Evolutionary conservation across 2,113 vertebrate genomes (phyloP).

Genomic region (Ceuthmochares aereus): DNA sequence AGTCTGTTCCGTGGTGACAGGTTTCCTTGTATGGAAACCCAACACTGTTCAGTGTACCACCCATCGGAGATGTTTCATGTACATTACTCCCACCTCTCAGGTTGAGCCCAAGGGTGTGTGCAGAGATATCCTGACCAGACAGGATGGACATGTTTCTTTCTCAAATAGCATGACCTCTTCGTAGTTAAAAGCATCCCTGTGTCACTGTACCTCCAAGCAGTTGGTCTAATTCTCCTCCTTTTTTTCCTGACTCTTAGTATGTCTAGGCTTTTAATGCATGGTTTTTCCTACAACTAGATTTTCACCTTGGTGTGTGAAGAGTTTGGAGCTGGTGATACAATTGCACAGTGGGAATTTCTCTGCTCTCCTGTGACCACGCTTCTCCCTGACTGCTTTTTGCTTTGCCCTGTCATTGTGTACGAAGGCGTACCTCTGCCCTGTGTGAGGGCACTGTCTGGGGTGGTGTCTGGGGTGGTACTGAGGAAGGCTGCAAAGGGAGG

Average conservation of each 20-base stretch:
- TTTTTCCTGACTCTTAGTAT: background rate
- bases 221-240: background rate
- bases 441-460: background rate
- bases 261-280: background rate
- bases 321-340: background rate
- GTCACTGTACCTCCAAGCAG: background rate
- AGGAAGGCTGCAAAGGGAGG: background rate
- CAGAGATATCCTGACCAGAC: background rate
- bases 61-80: accelerated
- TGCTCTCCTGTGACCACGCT: background rate
- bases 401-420: background rate
- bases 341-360: background rate
- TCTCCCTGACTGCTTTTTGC: constrained; percentile 1
- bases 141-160: background rate
- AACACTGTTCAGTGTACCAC: background rate
- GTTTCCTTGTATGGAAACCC: background rate
- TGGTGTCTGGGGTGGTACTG: background rate
- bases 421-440: background rate
- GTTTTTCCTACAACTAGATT: background rate
- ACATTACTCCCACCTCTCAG: background rate
- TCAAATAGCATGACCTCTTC: background rate
- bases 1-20: too few species aligned
- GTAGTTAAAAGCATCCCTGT: background rate
- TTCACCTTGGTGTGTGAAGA: background rate
- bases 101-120: background rate